phyloP scores from a whole-genome alignment of 2,888 invertebrate species.

The Hemaris fuciformis region DNA sequence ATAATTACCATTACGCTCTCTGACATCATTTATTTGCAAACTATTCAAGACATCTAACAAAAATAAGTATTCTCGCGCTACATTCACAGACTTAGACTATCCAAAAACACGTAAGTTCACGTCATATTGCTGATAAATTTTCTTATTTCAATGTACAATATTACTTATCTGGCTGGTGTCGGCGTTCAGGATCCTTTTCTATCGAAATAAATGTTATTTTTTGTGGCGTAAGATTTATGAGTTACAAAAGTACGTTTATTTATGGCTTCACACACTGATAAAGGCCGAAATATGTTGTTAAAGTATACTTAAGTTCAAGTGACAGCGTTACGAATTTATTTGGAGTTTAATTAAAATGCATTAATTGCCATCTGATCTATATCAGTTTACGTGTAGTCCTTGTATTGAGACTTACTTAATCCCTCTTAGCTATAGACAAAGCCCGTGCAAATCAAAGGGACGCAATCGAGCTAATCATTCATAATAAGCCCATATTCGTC shows the following conservation, averaged over 20 bases:
- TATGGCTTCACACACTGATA: neutral
- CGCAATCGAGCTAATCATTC: too few relatives aligned
- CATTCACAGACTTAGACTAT: neutral
- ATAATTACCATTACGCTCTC: neutral
- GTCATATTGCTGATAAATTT: neutral
- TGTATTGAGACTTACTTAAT: too few relatives aligned
- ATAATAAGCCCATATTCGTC: too few relatives aligned
- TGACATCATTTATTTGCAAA: neutral
- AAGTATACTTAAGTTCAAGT: neutral
- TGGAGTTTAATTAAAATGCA: too few relatives aligned
- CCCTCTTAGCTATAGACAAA: too few relatives aligned
- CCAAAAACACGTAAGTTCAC: neutral
- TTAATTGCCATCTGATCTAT: too few relatives aligned
- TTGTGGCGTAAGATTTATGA: constrained; percentile 14
- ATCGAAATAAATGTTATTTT: constrained; percentile 3
- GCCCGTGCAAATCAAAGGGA: too few relatives aligned
- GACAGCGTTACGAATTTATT: too few relatives aligned
- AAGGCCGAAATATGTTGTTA: neutral
- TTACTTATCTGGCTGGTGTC: neutral
- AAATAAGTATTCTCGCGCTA: neutral
- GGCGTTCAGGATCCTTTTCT: neutral
- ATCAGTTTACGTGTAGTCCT: too few relatives aligned
- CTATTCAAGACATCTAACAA: neutral
- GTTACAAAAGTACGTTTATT: constrained; percentile 3
- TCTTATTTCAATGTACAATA: neutral